These are phyloP conservation scores for Diplazon laetatorius DNA, from an alignment of 2,888 invertebrate genomes.

Conservation along the genomic window DNA sequence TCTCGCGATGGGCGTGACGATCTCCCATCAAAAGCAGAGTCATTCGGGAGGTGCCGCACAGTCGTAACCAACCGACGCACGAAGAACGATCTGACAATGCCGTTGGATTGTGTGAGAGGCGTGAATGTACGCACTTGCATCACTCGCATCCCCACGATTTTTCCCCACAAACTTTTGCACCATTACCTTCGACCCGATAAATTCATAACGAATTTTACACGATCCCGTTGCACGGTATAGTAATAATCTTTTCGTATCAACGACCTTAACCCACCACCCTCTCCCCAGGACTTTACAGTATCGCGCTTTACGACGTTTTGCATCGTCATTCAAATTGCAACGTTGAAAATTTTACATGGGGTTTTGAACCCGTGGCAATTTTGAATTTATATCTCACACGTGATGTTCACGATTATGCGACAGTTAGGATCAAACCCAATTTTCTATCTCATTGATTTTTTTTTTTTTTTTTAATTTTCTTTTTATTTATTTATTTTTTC, in stretches of 20 bases:
- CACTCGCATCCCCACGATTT: constrained; percentile 16
- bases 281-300: no score
- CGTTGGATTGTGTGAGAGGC: not conserved
- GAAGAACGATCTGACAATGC: constrained; percentile 43
- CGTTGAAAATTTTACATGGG: not conserved
- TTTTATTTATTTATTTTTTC: no score
- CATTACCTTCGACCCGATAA: constrained; percentile 6
- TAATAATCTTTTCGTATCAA: constrained; percentile 23
- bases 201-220: constrained; percentile 40
- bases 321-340: not conserved
- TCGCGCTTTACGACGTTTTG: not conserved
- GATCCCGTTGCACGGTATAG: constrained; percentile 8
- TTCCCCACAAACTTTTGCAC: constrained; percentile 18
- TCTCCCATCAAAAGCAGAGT: constrained; percentile 31
- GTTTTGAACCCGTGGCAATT: constrained; percentile 2
- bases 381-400: not conserved
- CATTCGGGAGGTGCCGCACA: constrained; percentile 15
- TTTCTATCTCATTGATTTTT: no score
- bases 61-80: constrained; percentile 19
- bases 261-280: constrained; percentile 37
- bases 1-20: constrained; percentile 29
- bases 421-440: no score
- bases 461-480: no score
- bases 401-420: constrained; percentile 1
- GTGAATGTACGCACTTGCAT: not conserved